Percentiles rank a stretch among this genome's conserved stretches.
These are phyloP conservation scores for Ladona fulva DNA, from an alignment of 1,140 invertebrate genomes.

Conservation along the genomic window DNA sequence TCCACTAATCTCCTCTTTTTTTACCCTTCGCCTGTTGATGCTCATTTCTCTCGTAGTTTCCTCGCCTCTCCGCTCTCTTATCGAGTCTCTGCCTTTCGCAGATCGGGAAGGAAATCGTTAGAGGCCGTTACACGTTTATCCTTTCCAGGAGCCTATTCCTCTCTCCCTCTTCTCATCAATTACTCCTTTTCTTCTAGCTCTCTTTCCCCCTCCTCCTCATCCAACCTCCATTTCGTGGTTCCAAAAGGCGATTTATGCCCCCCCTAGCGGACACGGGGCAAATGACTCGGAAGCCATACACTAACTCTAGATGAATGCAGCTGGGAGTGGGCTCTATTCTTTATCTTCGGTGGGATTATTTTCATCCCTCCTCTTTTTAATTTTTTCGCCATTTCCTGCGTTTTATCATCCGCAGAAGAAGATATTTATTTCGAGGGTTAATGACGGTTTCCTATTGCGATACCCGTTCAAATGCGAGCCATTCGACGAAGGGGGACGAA, in stretches of 20 bases:
- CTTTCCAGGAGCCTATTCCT: neutral
- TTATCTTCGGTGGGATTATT: neutral
- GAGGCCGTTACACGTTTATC: slow-evolving; percentile 4
- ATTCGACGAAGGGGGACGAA: too few species aligned
- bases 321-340: neutral
- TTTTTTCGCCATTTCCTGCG: too few species aligned
- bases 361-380: neutral
- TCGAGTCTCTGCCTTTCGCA: neutral
- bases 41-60: neutral
- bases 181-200: neutral
- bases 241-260: slow-evolving; percentile 1
- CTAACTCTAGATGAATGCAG: neutral
- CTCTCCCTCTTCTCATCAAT: neutral
- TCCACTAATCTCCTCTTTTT: too few species aligned
- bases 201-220: neutral
- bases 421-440: too few species aligned
- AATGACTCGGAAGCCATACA: slow-evolving; percentile 8
- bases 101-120: slow-evolving; percentile 1
- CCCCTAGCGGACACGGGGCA: neutral
- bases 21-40: neutral
- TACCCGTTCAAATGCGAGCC: too few species aligned
- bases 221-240: neutral
- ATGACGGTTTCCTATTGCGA: too few species aligned
- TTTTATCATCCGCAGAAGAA: too few species aligned
- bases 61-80: neutral